Base-by-base conservation (phyloP, 2,888 invertebrate genomes). In the Orthosia cruda region DNA sequence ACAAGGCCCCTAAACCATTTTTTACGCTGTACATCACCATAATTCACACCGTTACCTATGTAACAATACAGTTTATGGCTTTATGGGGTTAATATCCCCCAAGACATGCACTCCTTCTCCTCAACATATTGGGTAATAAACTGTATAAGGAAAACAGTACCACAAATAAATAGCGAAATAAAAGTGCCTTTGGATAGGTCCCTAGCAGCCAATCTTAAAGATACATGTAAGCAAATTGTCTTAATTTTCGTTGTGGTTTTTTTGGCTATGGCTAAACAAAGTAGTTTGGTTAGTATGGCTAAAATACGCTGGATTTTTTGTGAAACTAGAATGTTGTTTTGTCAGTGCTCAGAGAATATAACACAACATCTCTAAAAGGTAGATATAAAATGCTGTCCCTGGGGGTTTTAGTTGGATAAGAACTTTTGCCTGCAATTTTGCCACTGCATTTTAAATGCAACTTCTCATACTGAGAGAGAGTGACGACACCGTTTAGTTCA, bases 81-180 rank as follows among this genome's bases (percentile, higher is more conserved):
- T 66, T 69, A 75, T 65, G 57, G 47, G 61, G 80, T 77, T 72
- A 76, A 84, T 80, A 80, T 70, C 71, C 71, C 81, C 85, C 71
- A 64, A 63, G 87, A 73, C 74, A 74, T 81, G 69, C 74, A 78
- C 78, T 83, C 77, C 52, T 81, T 71, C 59, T 54, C 57, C 23
- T 26, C 64, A 83, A 81, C 62, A 65, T 83, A 83, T 79, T 72
- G 75, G 59, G 81, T 71, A 75, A 84, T 85, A 85, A 85, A 85
- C 49, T 64, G 63, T 68, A 52, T 65, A 69, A 83, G 81, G 82
- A 77, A 86, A 87, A 83, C 26, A 77, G 32, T 7, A 18, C 57
- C 50, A 64, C 57, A 73, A 78, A 83, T 78, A 85, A 85, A 77
- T 79, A 79, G 32, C 26, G 3, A 64, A 70, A 84, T 84, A 85